Base-by-base conservation (phyloP, 2,113 vertebrate genomes). In the Lethenteron reissneri region DNA sequence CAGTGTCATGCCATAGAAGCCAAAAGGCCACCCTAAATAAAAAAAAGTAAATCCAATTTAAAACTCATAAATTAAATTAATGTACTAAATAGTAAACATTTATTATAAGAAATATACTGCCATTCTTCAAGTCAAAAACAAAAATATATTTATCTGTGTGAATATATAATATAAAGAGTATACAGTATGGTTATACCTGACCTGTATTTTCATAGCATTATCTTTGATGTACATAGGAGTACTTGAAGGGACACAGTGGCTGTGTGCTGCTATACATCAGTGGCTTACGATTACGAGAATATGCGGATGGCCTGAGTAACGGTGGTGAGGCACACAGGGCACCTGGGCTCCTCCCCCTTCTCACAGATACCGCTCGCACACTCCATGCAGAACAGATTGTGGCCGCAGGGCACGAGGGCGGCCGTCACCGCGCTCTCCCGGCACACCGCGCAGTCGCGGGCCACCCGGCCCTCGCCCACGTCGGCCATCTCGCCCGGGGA, bases 331-430 rank as follows among this genome's bases (percentile, higher is more conserved):
- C 92, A 96, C 60, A 89, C 89, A 0, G 92, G 92, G 62, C 90
- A 96, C 81, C 92, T 84, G 0, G 91, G 85, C 75, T 41, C 41
- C 6, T 91, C 84, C 0, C 84, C 79, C 1, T 84, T 86, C 79
- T 89, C 88, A 58, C 91, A 95, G 81, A 97, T 95, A 74, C 89
- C 87, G 71, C 87, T 85, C 1, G 92, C 92, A 0, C 92, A 97
- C 77, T 97, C 92, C 92, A 97, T 97, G 84, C 92, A 97, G 84
- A 97, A 97, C 72, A 95, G 88, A 81, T 95, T 97, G 83, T 97
- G 92, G 75, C 92, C 91, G 8, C 92, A 95, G 71, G 92, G 92
- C 75, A 95, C 89, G 72, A 96, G 76, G 1, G 89, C 90, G 0
- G 91, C 92, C 1, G 89, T 92, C 72, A 89, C 92, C 82, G 95